These are phyloP conservation scores for Eupithecia subumbrata DNA, from an alignment of 2,888 invertebrate genomes.

Conservation along the genomic window DNA sequence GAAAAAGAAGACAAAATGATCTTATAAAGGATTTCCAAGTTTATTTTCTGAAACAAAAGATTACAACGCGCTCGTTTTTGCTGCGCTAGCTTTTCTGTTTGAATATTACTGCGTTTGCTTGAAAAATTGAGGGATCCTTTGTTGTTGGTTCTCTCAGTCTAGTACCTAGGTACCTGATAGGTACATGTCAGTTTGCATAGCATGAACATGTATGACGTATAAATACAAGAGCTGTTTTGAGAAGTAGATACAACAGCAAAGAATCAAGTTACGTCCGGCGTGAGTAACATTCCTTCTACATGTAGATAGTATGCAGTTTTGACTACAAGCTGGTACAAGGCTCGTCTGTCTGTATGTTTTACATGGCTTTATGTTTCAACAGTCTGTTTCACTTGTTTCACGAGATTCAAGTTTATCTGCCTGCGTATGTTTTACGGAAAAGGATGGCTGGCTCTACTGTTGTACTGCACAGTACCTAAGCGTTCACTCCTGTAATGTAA, in stretches of 20 bases:
- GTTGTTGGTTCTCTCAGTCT: background rate
- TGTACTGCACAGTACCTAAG: no score
- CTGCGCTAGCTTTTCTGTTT: background rate
- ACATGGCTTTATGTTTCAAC: background rate
- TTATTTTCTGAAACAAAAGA: slow-evolving; percentile 23
- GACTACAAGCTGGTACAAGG: background rate
- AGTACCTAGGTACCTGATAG: background rate
- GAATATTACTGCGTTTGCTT: background rate
- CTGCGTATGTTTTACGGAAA: background rate
- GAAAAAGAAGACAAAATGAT: background rate
- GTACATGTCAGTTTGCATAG: background rate
- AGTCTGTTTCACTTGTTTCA: background rate
- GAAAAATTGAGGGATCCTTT: background rate
- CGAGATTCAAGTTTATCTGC: background rate
- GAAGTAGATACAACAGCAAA: background rate
- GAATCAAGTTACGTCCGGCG: slow-evolving; percentile 13
- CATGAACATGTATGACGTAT: background rate
- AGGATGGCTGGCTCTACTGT: background rate
- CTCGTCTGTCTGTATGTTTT: background rate
- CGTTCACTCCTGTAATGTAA: no score
- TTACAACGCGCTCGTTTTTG: slow-evolving; percentile 29
- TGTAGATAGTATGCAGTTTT: background rate
- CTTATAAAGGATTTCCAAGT: background rate
- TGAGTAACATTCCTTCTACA: background rate
- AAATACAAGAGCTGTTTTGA: slow-evolving; percentile 1